Evolutionary conservation across 2,888 invertebrate genomes (phyloP).

Genomic region (Lithophane leautieri): DNA sequence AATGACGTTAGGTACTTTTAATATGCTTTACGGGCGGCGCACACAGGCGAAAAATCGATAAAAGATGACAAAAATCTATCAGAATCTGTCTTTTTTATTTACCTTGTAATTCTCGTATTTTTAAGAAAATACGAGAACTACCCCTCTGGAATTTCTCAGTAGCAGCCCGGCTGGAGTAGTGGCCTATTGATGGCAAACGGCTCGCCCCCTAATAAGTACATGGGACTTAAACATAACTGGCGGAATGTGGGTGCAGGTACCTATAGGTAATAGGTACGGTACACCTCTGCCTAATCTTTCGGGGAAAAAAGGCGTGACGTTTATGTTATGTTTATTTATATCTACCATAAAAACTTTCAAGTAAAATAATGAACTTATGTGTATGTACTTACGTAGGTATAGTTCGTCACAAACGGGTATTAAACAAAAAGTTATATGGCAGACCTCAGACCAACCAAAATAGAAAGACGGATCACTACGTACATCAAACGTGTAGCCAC

Average conservation of each 20-base stretch:
- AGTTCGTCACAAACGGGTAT: not conserved
- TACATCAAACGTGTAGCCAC: too few species aligned
- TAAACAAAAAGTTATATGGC: not conserved
- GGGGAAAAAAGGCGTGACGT: not conserved
- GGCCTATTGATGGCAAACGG: not conserved
- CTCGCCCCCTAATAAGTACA: not conserved
- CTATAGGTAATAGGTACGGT: not conserved
- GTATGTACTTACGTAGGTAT: not conserved
- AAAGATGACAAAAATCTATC: too few species aligned
- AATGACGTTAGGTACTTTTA: too few species aligned
- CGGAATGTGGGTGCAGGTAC: not conserved
- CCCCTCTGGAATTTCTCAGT: too few species aligned
- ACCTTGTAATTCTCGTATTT: too few species aligned
- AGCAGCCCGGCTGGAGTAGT: too few species aligned
- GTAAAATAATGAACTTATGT: not conserved
- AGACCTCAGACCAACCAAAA: too few species aligned
- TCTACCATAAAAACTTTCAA: not conserved
- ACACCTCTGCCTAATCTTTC: not conserved
- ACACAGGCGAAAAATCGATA: too few species aligned
- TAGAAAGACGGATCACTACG: too few species aligned
- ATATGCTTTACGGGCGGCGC: too few species aligned
- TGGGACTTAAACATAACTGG: not conserved
- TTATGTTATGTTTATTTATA: not conserved
- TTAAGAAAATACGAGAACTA: too few species aligned
- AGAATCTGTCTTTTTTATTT: too few species aligned